Conservation (phyloP, 2,113 vertebrate genomes). For the Melanotaenia duboulayi region DNA sequence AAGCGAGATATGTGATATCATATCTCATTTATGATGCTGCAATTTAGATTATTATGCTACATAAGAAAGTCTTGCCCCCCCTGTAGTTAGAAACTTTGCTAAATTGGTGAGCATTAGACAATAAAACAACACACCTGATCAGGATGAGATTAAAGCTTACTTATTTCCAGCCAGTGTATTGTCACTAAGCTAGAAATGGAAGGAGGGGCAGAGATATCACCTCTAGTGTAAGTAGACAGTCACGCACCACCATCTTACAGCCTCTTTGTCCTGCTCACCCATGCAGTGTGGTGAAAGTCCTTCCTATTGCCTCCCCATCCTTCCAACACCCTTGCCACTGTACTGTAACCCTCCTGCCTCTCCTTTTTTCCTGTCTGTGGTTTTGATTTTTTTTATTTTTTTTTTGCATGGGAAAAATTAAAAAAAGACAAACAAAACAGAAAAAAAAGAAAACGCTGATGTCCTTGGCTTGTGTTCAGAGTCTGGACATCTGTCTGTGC, state of each 20-base stretch:
- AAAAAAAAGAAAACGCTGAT: constrained; percentile 64
- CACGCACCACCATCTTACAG: constrained; percentile 32
- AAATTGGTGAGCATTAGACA: constrained; percentile 10
- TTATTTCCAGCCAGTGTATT: constrained; percentile 52
- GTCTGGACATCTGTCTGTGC: constrained; percentile 46
- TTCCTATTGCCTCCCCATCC: constrained; percentile 62
- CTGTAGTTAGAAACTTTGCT: constrained; percentile 33
- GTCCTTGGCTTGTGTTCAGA: constrained; percentile 51
- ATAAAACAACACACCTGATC: constrained; percentile 27
- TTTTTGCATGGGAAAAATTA: constrained; percentile 47
- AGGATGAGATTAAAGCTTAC: constrained; percentile 44
- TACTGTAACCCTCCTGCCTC: constrained; percentile 48
- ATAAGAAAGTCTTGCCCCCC: constrained; percentile 26
- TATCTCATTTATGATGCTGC: constrained; percentile 75
- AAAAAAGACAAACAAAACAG: no score
- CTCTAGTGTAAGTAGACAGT: constrained; percentile 68
- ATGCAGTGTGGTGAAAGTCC: constrained; percentile 67
- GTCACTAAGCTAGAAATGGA: constrained; percentile 49
- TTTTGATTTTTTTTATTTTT: constrained; percentile 24
- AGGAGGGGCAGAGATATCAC: constrained; percentile 38
- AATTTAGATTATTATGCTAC: constrained; percentile 71
- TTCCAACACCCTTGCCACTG: constrained; percentile 63
- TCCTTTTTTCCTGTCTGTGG: constrained; percentile 55
- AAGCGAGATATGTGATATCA: constrained; percentile 72
- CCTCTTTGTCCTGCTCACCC: constrained; percentile 52